These are phyloP conservation scores for Alethe diademata DNA, from an alignment of 2,113 vertebrate species.

Conservation along the genomic window DNA sequence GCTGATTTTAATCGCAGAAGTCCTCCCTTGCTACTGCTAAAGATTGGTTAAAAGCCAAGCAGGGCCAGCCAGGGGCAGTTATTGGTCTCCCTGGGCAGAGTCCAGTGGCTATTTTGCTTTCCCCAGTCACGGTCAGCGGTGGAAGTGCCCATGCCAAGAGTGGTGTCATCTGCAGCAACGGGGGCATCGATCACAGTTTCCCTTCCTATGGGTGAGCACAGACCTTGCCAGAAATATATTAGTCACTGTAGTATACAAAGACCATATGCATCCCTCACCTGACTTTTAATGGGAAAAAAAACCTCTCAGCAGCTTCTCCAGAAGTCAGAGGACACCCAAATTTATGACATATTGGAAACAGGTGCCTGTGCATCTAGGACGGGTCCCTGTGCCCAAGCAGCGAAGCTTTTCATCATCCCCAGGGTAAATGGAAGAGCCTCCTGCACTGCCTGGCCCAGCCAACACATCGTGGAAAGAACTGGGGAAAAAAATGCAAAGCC, in stretches of 20 bases:
- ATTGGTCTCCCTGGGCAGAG: background rate
- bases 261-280: background rate
- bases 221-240: slow-evolving; percentile 44
- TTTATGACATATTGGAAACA: background rate
- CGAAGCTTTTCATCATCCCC: background rate
- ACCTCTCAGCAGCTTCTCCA: background rate
- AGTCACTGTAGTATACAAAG: slow-evolving; percentile 56
- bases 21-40: background rate
- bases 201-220: background rate
- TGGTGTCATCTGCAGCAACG: slow-evolving; percentile 10
- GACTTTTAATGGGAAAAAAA: slow-evolving; percentile 42
- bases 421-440: background rate
- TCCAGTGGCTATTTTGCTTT: slow-evolving; percentile 34
- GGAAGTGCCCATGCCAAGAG: slow-evolving; percentile 20
- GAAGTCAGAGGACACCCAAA: slow-evolving; percentile 2
- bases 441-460: background rate
- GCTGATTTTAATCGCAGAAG: background rate
- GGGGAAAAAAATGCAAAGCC: background rate
- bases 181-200: slow-evolving; percentile 48
- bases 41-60: background rate
- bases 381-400: background rate
- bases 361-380: background rate
- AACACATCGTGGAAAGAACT: background rate
- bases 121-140: background rate
- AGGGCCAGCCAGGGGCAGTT: background rate